A percentile compares a stretch with the other conserved stretches of the same genome.
phyloP scores from a whole-genome alignment of 2,113 vertebrate genomes.

The Proteles cristata region DNA sequence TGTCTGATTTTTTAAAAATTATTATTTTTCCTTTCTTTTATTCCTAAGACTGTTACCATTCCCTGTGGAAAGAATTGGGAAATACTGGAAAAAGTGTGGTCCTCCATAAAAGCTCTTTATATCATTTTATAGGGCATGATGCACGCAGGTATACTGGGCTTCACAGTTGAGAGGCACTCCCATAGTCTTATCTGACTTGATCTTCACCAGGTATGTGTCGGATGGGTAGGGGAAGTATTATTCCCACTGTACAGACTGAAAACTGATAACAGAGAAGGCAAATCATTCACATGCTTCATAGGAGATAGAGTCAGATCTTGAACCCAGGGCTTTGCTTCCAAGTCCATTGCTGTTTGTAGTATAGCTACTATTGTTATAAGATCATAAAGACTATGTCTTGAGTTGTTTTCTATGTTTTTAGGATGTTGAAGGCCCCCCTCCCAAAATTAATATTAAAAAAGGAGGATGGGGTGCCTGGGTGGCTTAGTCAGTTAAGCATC shows the following conservation, averaged over 20 bases:
- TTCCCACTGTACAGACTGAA: background rate
- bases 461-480: too few relatives aligned
- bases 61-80: background rate
- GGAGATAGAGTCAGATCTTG: background rate
- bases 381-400: background rate
- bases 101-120: background rate
- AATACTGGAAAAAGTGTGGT: background rate
- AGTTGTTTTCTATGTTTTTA: background rate
- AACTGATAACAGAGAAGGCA: background rate
- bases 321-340: background rate
- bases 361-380: background rate
- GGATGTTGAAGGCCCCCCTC: background rate
- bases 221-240: background rate
- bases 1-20: background rate
- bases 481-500: too few relatives aligned
- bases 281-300: background rate
- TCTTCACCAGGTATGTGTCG: background rate
- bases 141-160: background rate
- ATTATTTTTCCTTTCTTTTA: background rate
- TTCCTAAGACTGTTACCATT: background rate
- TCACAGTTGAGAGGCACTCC: background rate
- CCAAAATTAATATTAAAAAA: background rate
- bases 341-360: background rate
- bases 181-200: background rate
- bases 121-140: background rate